Percentiles rank a stretch among this genome's conserved stretches.
Conservation (phyloP, 2,113 vertebrate species). For the Notothenia rossii region DNA sequence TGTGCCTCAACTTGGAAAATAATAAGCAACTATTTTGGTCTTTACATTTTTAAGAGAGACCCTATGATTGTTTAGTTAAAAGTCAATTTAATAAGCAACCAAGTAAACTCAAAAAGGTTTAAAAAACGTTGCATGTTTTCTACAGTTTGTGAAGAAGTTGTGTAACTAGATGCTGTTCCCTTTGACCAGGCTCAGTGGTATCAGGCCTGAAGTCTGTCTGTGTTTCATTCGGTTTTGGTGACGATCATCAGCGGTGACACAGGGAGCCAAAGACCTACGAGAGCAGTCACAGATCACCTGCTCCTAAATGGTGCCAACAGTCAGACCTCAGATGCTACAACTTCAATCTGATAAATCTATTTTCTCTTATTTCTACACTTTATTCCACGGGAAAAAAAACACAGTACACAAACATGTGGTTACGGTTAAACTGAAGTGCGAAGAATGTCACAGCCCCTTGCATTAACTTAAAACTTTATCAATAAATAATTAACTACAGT, state of each 20-base stretch:
- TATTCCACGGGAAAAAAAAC: background rate
- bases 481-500: background rate
- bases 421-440: background rate
- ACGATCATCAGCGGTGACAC: slow-evolving; percentile 46
- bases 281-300: slow-evolving; percentile 45
- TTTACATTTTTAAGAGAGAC: background rate
- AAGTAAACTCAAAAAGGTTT: background rate
- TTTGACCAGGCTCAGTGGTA: background rate
- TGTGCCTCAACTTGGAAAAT: background rate
- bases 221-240: slow-evolving; percentile 30
- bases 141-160: background rate
- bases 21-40: background rate
- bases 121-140: background rate
- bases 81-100: background rate
- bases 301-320: slow-evolving; percentile 25
- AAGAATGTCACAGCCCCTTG: background rate
- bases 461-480: background rate
- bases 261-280: slow-evolving; percentile 26
- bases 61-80: background rate
- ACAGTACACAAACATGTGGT: no score
- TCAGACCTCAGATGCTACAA: background rate
- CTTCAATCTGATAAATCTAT: background rate
- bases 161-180: slow-evolving; percentile 12
- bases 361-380: background rate
- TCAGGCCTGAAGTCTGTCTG: background rate